These are phyloP conservation scores for Gymnocheta viridis DNA, from an alignment of 2,888 invertebrate genomes.

Conservation along the genomic window DNA sequence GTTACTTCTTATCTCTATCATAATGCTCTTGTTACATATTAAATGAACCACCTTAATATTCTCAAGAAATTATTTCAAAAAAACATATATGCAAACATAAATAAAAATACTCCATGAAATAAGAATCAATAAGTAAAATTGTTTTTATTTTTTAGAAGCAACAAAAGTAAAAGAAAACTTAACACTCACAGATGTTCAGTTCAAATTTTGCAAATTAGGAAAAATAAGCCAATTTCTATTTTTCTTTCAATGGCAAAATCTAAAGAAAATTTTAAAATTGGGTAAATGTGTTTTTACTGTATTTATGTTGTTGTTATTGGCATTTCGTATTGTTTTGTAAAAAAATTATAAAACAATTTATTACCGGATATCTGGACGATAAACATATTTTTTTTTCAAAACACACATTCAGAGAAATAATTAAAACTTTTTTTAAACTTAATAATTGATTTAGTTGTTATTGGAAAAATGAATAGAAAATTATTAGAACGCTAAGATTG, in stretches of 20 bases:
- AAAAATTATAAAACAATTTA: constrained; percentile 45
- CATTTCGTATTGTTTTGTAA: constrained; percentile 2
- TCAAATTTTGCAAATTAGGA: constrained; percentile 57
- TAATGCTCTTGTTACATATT: too few species aligned
- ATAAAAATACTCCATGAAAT: constrained; percentile 31
- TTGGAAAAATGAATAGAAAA: neutral
- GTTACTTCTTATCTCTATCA: too few species aligned
- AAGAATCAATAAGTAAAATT: constrained; percentile 44
- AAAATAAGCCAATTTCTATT: neutral
- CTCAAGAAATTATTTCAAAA: constrained; percentile 7
- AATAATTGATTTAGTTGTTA: constrained; percentile 1
- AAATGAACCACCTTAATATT: constrained; percentile 25
- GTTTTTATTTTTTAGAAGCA: constrained; percentile 10
- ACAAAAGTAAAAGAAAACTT: constrained; percentile 22
- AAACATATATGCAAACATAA: neutral
- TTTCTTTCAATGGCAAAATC: constrained; percentile 53
- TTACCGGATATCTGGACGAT: constrained; percentile 53
- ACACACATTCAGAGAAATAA: constrained; percentile 15
- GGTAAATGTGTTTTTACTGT: constrained; percentile 42
- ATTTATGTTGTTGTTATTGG: neutral
- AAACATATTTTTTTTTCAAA: neutral
- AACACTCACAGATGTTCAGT: constrained; percentile 63
- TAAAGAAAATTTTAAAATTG: constrained; percentile 28
- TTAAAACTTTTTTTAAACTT: neutral
- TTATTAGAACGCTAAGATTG: neutral